Conservation (phyloP, 2,888 invertebrate genomes). For the Salticus scenicus region DNA sequence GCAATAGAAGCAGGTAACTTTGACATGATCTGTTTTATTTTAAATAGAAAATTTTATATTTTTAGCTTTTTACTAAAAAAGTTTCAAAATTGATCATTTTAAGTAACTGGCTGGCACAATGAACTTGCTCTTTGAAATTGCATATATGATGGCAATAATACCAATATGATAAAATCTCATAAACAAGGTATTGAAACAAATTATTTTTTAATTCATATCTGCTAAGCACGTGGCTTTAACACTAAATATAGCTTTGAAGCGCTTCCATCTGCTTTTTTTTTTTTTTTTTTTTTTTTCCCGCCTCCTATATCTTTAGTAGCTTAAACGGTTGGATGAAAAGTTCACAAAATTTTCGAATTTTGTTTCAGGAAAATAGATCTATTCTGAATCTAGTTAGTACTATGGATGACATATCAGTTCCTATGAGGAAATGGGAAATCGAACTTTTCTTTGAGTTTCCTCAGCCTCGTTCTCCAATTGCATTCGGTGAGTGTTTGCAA, state of each 20-base stretch:
- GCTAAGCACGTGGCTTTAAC: not conserved
- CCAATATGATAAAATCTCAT: not conserved
- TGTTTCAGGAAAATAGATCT: no score
- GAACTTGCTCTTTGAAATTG: not conserved
- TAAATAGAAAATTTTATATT: no score
- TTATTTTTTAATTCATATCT: constrained; percentile 6
- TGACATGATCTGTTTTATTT: no score
- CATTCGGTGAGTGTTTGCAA: constrained; percentile 11
- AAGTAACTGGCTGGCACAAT: no score
- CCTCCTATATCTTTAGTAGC: no score
- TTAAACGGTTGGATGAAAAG: no score
- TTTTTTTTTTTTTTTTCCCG: no score
- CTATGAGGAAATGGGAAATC: constrained; percentile 21
- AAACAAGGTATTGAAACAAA: not conserved
- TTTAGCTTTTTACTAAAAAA: no score
- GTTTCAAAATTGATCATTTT: no score
- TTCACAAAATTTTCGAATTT: no score
- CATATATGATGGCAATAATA: not conserved
- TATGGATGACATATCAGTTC: not conserved
- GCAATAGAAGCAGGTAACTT: constrained; percentile 55
- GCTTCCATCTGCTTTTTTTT: not conserved
- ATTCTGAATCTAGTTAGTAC: no score
- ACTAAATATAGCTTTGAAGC: not conserved
- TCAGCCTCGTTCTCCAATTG: not conserved
- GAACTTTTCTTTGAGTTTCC: constrained; percentile 16